A percentile compares a stretch with the other conserved stretches of the same genome.
phyloP scores from a whole-genome alignment of 2,113 vertebrate species.

The Cebus imitator region DNA sequence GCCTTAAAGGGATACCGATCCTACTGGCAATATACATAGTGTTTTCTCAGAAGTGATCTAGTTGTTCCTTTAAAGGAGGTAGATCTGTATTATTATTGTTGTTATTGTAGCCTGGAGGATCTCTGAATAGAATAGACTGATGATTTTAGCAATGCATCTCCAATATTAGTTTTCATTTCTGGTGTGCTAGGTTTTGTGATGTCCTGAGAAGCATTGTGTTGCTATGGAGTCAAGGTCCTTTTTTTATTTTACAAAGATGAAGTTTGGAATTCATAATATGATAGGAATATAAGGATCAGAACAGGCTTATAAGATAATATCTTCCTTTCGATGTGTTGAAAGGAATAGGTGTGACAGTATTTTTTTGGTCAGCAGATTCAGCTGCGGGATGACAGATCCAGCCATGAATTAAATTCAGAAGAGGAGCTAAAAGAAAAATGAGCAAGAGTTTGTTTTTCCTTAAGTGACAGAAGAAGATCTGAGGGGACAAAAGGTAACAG shows the following conservation, averaged over 20 bases:
- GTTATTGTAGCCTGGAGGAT: neutral
- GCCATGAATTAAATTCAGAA: neutral
- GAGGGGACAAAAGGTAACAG: neutral
- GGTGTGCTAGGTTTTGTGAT: neutral
- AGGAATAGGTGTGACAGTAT: neutral
- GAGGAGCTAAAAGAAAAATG: neutral
- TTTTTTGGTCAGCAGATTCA: neutral
- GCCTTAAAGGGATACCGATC: neutral
- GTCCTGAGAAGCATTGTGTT: neutral
- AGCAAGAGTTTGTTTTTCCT: neutral
- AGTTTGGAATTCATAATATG: neutral
- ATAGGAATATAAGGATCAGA: neutral
- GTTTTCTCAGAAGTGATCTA: neutral
- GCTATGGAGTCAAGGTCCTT: neutral
- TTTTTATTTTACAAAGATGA: neutral
- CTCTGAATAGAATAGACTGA: neutral
- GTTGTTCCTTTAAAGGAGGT: neutral
- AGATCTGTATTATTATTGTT: neutral
- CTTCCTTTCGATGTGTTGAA: neutral
- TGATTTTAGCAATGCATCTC: neutral
- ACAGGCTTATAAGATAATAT: neutral
- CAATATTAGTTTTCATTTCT: neutral
- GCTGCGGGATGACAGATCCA: neutral
- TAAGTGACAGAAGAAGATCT: neutral
- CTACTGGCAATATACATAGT: neutral